Evolutionary conservation across 2,888 invertebrate species (phyloP).

Genomic region (Melanostoma mellinum): DNA sequence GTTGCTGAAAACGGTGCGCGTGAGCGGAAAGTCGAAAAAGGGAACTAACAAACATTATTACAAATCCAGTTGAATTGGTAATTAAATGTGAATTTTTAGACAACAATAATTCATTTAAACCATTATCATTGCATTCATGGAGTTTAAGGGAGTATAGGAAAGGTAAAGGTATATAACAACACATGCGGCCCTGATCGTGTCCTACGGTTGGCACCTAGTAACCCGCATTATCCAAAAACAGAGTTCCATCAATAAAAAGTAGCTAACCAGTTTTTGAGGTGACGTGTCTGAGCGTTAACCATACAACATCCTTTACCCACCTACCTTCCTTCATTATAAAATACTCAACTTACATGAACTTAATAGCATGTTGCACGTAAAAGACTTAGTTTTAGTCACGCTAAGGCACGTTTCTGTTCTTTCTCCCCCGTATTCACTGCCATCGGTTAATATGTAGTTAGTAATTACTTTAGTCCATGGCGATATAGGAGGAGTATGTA

Average conservation of each 20-base stretch:
- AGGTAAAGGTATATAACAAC: no score
- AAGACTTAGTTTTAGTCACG: constrained; percentile 61
- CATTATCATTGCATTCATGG: no score
- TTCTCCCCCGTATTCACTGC: constrained; percentile 9
- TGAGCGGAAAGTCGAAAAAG: constrained; percentile 5
- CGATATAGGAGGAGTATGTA: constrained; percentile 12
- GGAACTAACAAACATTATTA: neutral
- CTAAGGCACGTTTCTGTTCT: constrained; percentile 27
- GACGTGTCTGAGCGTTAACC: neutral
- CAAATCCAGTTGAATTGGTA: no score
- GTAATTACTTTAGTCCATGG: constrained; percentile 51
- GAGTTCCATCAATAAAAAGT: no score
- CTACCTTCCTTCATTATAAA: neutral
- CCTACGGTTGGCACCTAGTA: no score
- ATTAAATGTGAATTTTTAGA: no score
- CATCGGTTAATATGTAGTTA: constrained; percentile 7
- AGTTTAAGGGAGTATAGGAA: no score
- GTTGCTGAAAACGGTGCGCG: constrained; percentile 27
- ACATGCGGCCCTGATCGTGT: no score
- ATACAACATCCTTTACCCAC: neutral
- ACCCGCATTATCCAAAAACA: no score
- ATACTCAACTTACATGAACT: constrained; percentile 1
- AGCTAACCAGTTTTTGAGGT: no score
- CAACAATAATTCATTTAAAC: no score
- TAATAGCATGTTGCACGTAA: constrained; percentile 44